Evolutionary conservation across 2,113 vertebrate species (phyloP).

Genomic region (Casuarius casuarius): DNA sequence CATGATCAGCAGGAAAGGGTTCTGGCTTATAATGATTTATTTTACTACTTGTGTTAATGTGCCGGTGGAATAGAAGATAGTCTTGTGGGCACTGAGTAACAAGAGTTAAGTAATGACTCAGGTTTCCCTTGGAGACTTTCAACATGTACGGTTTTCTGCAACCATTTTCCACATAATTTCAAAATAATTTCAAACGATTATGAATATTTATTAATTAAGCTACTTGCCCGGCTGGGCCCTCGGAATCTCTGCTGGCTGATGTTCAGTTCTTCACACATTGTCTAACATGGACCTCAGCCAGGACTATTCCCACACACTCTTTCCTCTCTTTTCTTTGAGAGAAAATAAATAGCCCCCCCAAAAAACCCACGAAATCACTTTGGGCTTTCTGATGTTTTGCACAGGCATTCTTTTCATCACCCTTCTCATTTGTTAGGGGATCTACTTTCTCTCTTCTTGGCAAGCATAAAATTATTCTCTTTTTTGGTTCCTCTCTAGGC

Average conservation of each 20-base stretch:
- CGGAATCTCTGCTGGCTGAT: background rate
- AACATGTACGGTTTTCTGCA: background rate
- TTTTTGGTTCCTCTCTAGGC: background rate
- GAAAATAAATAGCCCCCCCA: background rate
- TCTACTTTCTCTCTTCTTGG: background rate
- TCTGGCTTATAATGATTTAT: slow-evolving; percentile 19
- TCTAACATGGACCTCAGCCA: background rate
- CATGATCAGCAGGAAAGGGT: background rate
- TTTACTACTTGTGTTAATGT: slow-evolving; percentile 33
- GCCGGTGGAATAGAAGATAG: slow-evolving; percentile 5
- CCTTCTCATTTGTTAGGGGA: background rate
- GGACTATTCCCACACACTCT: background rate
- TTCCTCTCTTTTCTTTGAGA: background rate
- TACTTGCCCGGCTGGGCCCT: background rate
- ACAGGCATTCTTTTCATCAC: background rate
- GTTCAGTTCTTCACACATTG: background rate
- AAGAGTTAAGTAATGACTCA: slow-evolving; percentile 23
- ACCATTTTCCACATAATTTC: background rate
- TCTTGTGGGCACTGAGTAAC: slow-evolving; percentile 25
- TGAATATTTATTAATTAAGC: background rate
- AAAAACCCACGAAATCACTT: background rate
- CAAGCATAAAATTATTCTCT: background rate
- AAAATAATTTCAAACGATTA: background rate
- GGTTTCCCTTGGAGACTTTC: slow-evolving; percentile 25
- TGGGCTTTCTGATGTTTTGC: background rate